Evolutionary conservation across 2,113 vertebrate genomes (phyloP).

Genomic region (Sylvia atricapilla): DNA sequence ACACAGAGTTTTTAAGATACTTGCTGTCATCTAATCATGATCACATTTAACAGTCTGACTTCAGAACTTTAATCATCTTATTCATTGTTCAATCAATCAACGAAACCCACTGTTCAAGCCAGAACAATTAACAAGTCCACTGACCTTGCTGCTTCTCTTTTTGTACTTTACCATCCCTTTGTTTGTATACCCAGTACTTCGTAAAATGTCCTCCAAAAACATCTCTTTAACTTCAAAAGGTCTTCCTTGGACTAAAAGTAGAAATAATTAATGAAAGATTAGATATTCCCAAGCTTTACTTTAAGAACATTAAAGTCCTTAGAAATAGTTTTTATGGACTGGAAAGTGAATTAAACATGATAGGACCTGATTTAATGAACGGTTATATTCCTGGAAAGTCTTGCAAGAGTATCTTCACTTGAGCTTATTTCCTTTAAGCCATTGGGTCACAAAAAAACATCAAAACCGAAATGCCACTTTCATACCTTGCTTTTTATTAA

Average conservation of each 20-base stretch:
- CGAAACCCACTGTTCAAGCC: neutral
- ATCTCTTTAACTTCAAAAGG: slow-evolving; percentile 91
- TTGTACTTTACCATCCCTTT: slow-evolving; percentile 84
- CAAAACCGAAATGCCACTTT: neutral
- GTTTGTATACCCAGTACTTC: slow-evolving; percentile 83
- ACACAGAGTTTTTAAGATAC: neutral
- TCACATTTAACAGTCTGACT: neutral
- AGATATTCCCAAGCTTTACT: neutral
- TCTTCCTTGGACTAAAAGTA: slow-evolving; percentile 83
- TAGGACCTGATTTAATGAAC: neutral
- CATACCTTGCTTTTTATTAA: neutral
- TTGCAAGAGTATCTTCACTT: neutral
- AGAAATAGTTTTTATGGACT: neutral
- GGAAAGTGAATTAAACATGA: neutral
- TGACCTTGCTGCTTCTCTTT: slow-evolving; percentile 85
- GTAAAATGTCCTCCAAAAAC: slow-evolving; percentile 92
- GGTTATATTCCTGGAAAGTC: neutral
- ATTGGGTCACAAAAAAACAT: neutral
- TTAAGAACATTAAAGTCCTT: neutral
- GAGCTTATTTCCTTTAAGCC: neutral
- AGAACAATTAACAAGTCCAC: neutral
- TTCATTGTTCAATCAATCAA: neutral
- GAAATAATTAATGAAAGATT: neutral
- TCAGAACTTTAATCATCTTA: neutral
- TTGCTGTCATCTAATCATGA: neutral